These are phyloP conservation scores for Denticeps clupeoides DNA, from an alignment of 2,797 vertebrate genomes.

Conservation along the genomic window DNA sequence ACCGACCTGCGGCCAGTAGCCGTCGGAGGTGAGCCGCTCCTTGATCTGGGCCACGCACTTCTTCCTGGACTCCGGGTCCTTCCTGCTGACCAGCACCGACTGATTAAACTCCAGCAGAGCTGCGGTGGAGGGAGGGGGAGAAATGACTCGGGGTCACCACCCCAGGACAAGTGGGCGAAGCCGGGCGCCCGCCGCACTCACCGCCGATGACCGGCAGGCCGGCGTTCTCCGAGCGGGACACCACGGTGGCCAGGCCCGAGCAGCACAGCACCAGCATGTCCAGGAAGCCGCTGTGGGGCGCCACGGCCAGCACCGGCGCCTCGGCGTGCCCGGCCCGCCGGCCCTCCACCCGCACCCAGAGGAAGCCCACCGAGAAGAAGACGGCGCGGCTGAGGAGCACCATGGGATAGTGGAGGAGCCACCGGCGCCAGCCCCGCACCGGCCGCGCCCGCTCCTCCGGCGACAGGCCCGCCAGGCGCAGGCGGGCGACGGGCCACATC, in stretches of 20 bases:
- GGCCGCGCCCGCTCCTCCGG: slow-evolving; percentile 56
- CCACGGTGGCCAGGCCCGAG: slow-evolving; percentile 67
- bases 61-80: slow-evolving; percentile 72
- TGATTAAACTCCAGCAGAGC: slow-evolving; percentile 77
- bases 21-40: slow-evolving; percentile 67
- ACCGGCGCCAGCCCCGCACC: slow-evolving; percentile 60
- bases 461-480: slow-evolving; percentile 63
- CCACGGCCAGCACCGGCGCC: slow-evolving; percentile 74
- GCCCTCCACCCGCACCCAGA: slow-evolving; percentile 71
- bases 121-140: slow-evolving; percentile 19
- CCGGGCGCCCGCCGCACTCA: slow-evolving; percentile 38
- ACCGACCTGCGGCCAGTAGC: slow-evolving; percentile 80
- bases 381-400: slow-evolving; percentile 58
- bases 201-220: slow-evolving; percentile 77
- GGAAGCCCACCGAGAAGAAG: slow-evolving; percentile 72
- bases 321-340: slow-evolving; percentile 61
- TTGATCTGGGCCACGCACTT: slow-evolving; percentile 65
- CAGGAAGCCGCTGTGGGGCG: slow-evolving; percentile 77
- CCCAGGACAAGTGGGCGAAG: slow-evolving; percentile 28
- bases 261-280: slow-evolving; percentile 69
- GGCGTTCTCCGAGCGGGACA: slow-evolving; percentile 75
- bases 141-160: too few species aligned
- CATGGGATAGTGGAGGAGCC: slow-evolving; percentile 55
- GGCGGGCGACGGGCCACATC: slow-evolving; percentile 69
- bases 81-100: slow-evolving; percentile 72